Evolutionary conservation across 2,888 invertebrate species (phyloP), one percentile per base, ranked within the genome.

Genomic region (Epirrita christyi): DNA sequence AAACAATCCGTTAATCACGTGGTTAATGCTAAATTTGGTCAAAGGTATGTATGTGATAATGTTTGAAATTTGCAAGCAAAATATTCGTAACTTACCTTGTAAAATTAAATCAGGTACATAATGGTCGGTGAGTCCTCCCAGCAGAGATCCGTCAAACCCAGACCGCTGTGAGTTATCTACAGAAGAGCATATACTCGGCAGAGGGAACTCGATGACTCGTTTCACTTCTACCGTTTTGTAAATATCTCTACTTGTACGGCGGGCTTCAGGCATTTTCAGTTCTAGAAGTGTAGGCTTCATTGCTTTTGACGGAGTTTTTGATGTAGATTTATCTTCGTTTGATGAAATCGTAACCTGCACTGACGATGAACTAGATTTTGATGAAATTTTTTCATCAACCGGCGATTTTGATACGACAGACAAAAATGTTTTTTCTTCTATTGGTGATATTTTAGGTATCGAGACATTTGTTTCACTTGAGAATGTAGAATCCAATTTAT

Each of bases 91-190:
- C 67, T 80, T 59, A 88, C 94, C 95, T 92, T 97, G 97, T 72
- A 96, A 90, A 62, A 96, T 94, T 93, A 96, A 94, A 89, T 95
- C 95, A 72, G 96, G 93, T 78, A 95, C 93, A 80, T 95, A 96
- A 72, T 94, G 94, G 74, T 95, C 94, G 55, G 93, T 93, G 46
- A 94, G 84, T 43, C 93, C 94, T 27, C 95, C 93, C 63, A 95
- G 89, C 54, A 95, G 78, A 27, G 94, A 94, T 4, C 89, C 90
- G 52, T 94, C 93, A 71, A 93, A 95, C 0, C 94, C 94, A 0
- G 92, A 82, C 2, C 68, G 59, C 38, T 60, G 41, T 29, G 61
- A 49, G 11, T 61, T 43, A 37, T 58, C 47, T 41, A 55, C 55
- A 5, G 60, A 60, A 37, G 63, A 53, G 29, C 66, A 59, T 55